A percentile compares a stretch with the other conserved stretches of the same genome.
phyloP scores from a whole-genome alignment of 1,140 invertebrate species.

The Hyles vespertilio region DNA sequence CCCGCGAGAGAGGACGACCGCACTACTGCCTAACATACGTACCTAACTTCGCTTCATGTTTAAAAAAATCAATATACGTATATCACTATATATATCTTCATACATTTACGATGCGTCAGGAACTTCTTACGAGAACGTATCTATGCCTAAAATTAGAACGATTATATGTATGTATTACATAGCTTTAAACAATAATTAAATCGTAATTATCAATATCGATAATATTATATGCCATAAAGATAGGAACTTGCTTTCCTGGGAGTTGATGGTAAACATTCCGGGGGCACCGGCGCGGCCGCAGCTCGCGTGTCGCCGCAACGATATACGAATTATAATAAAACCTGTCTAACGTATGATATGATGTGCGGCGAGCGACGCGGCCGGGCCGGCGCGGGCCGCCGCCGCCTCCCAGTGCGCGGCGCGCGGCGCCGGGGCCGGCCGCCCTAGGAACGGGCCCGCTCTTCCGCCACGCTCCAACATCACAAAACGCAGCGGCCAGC shows the following conservation, averaged over 20 bases:
- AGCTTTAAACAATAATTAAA: conserved; percentile 77
- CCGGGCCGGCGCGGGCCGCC: conserved; percentile 50
- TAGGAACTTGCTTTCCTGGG: conserved; percentile 83
- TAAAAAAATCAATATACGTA: conserved; percentile 75
- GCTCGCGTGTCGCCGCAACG: conserved; percentile 54
- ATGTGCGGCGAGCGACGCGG: conserved; percentile 49
- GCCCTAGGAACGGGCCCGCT: conserved; percentile 1
- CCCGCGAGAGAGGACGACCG: conserved; percentile 65
- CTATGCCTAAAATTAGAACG: conserved; percentile 77
- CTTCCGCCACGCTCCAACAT: conserved; percentile 28
- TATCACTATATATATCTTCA: conserved; percentile 73
- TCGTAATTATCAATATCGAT: conserved; percentile 77
- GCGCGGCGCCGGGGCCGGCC: conserved; percentile 44
- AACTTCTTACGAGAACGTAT: conserved; percentile 77
- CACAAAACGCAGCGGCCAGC: conserved; percentile 37
- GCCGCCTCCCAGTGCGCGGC: conserved; percentile 72
- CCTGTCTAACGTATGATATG: conserved; percentile 75
- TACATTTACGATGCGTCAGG: conserved; percentile 75
- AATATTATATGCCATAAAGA: conserved; percentile 78
- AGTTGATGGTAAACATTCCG: conserved; percentile 65
- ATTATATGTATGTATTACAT: conserved; percentile 78
- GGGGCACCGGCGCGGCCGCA: conserved; percentile 56
- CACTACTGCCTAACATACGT: conserved; percentile 73
- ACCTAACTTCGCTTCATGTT: conserved; percentile 70
- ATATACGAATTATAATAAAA: conserved; percentile 72